Evolutionary conservation across 2,797 vertebrate genomes (phyloP), one percentile per base, ranked within the genome.

Genomic region (Somateria mollissima): DNA sequence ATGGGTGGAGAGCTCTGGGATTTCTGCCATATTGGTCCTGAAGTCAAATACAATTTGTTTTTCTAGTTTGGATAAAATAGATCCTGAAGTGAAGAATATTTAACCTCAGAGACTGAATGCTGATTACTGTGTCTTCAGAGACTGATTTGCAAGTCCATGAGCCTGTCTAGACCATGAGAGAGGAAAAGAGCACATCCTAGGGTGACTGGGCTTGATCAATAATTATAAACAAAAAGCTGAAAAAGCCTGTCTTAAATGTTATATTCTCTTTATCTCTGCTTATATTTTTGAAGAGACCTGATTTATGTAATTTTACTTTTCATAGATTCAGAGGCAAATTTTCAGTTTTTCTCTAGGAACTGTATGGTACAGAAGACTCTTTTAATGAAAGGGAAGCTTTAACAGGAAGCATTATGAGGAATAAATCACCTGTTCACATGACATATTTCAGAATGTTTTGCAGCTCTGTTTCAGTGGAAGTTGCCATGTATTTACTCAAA

Each of bases 1-100:
- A 96, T 96, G 96, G 93, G 87, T 89, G 87, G 95, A 95, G 81
- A 95, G 81, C 78, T 95, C 95, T 95, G 96, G 95, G 92, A 94
- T 94, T 96, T 96, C 87, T 93, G 91, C 92, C 92, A 94, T 93
- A 90, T 90, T 96, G 95, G 92, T 97, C 93, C 78, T 92, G 90
- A 95, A 95, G 92, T 96, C 74, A 92, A 92, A 91, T 92, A 90
- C 58, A 90, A 92, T 92, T 97, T 89, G 53, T 85, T 91, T 94
- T 83, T 90, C 78, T 92, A 87, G 72, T 90, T 93, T 20, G 4
- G 60, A 95, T 92, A 89, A 95, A 95, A 67, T 84, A 73, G 84
- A 74, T 95, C 57, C 30, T 89, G 64, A 76, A 93, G 43, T 32
- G 27, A 89, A 87, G 87, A 73, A 79, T 84, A 76, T 71, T 91